Evolutionary conservation across 2,113 vertebrate genomes (phyloP), one percentile per base, ranked within the genome.

Genomic region (Tiliqua scincoides): DNA sequence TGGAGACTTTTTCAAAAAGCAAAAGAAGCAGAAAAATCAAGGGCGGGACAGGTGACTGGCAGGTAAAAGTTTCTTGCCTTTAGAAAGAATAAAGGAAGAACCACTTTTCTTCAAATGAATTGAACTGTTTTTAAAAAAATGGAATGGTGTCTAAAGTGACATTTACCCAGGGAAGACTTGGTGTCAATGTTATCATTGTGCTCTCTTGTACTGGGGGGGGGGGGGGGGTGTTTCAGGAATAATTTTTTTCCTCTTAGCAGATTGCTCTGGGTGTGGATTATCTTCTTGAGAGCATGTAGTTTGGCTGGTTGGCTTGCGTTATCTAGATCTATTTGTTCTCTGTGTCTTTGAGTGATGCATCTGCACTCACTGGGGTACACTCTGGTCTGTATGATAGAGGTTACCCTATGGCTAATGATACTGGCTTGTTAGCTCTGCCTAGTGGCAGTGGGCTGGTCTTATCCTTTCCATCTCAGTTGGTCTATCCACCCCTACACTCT

Each of bases 1-100:
- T 86, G 85, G 1, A 82, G 87, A 81, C 1, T 52, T 77, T 90
- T n/a, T n/a, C n/a, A 90, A 94, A 63, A 94, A 59, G 76, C 30
- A 25, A 81, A 84, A 18, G 30, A 32, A 4, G 3, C 11, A 1
- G 68, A 3, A 1, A 15, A 52, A 25, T 30, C 71, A 72, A 10
- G 78, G 59, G 61, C 6, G 63, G 35, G 20, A 48, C 20, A 48
- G 73, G 30, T 11, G 35, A 40, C 63, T 3, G 21, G 18, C 52
- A 32, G 32, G 73, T 23, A 71, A 30, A 40, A 15, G 61, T 27
- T 40, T 61, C 57, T 3, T 7, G 67, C 32, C 32, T 72, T 54
- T 57, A 23, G 11, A 70, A 82, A 57, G 89, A 54, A 15, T 10
- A 43, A 48, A 86, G 67, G 71, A 27, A 76, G 14, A 90, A 10